Percentiles rank a stretch among this genome's conserved stretches.
These are phyloP conservation scores for Gymnocypris eckloni DNA, from an alignment of 2,797 vertebrate genomes.

Conservation along the genomic window DNA sequence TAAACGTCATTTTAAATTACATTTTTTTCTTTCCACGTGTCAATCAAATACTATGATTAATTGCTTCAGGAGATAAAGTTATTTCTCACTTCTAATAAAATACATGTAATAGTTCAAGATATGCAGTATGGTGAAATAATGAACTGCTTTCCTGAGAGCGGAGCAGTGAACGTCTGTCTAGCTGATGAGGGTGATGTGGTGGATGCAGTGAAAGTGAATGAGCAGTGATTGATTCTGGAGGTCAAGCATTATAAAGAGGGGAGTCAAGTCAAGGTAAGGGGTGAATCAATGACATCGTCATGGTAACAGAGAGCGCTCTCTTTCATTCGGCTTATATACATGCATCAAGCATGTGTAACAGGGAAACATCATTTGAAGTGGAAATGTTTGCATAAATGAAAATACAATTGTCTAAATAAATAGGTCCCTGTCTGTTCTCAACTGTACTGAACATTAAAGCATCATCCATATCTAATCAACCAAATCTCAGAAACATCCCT, in stretches of 20 bases:
- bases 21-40: neutral
- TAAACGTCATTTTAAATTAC: neutral
- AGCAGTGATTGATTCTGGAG: slow-evolving; percentile 8
- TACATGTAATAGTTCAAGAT: neutral
- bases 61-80: neutral
- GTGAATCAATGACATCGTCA: neutral
- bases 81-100: neutral
- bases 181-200: neutral
- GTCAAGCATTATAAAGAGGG: neutral
- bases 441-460: neutral
- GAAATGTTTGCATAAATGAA: neutral
- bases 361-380: neutral
- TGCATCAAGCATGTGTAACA: neutral
- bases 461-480: neutral
- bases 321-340: neutral
- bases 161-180: neutral
- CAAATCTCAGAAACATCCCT: neutral
- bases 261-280: neutral
- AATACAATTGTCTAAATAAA: neutral
- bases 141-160: neutral
- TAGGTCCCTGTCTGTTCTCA: neutral
- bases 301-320: slow-evolving; percentile 1
- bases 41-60: neutral
- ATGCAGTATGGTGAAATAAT: neutral
- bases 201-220: neutral